Evolutionary conservation across 2,113 vertebrate genomes (phyloP).

Genomic region (Myrmecobius fasciatus): DNA sequence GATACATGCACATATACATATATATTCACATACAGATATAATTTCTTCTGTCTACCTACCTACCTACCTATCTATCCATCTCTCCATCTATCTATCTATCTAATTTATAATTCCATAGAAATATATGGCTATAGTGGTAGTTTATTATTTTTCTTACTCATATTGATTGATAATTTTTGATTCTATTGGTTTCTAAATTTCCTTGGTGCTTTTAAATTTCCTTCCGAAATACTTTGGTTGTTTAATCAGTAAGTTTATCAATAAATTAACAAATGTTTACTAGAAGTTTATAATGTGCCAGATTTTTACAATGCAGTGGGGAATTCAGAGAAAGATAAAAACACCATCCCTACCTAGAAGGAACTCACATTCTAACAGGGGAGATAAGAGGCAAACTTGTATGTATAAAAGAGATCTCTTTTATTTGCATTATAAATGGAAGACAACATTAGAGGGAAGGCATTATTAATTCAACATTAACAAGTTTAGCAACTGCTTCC

Average conservation of each 20-base stretch:
- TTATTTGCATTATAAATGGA: not conserved
- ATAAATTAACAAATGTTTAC: not conserved
- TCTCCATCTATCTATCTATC: too few relatives aligned
- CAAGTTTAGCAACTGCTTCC: not conserved
- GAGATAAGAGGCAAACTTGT: not conserved
- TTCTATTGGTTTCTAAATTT: constrained; percentile 19
- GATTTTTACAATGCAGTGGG: not conserved
- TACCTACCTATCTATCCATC: too few relatives aligned
- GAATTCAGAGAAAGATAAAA: not conserved
- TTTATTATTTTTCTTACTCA: constrained; percentile 27
- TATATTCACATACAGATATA: too few relatives aligned
- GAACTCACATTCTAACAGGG: not conserved
- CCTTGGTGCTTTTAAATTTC: constrained; percentile 17
- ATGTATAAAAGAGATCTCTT: not conserved
- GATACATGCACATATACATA: too few relatives aligned
- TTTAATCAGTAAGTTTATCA: not conserved
- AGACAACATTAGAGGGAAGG: not conserved
- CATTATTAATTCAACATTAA: not conserved
- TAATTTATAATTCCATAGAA: constrained; percentile 7
- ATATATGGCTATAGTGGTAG: not conserved
- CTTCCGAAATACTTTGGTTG: not conserved
- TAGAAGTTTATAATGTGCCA: not conserved
- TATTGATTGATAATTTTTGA: constrained; percentile 11
- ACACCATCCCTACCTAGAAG: not conserved
- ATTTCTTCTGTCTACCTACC: too few relatives aligned